Base-by-base conservation (phyloP, 2,797 vertebrate genomes). In the Diglossa cyanea region DNA sequence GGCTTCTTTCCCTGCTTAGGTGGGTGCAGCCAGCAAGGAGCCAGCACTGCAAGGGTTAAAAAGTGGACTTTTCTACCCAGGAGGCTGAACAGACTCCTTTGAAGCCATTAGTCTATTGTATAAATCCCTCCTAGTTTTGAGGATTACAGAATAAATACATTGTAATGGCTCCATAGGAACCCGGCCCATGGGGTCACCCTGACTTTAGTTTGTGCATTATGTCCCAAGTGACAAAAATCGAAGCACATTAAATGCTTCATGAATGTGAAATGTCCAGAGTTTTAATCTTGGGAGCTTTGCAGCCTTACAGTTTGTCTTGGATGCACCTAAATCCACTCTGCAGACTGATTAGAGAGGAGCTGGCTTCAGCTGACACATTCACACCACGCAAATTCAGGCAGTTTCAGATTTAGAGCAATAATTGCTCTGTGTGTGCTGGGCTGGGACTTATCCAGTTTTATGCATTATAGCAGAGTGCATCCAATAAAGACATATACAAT, bases 71-170 rank as follows among this genome's bases (percentile, higher is more conserved):
- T 83, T 93, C 81, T 68, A 78, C 57, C 72, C 93, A 92, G 83
- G 86, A 86, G 78, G 80, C 75, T 83, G 33, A 60, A 18, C 15
- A 9, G 54, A 62, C 61, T 96, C 91, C 84, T 95, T 95, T 96
- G 95, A 97, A 97, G 91, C 89, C 58, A 70, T 90, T 86, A 91
- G 88, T 92, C 84, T 58, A 90, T 96, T 95, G 84, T 95, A 54
- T 86, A 96, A 93, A 97, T 91, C 86, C 94, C 94, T 61, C 61
- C 92, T 40, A 65, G 91, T 93, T 96, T 92, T 53, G 71, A 92
- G 92, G 95, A 92, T 96, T 95, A 95, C 71, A 74, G 75, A 95
- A 90, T 84, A 94, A 92, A 94, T 80, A 92, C 88, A 88, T 91
- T 93, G 95, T 75, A 93, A 94, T 75, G 81, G 79, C 92, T 93